phyloP scores from a whole-genome alignment of 2,888 invertebrate species.

The Pocota personata region DNA sequence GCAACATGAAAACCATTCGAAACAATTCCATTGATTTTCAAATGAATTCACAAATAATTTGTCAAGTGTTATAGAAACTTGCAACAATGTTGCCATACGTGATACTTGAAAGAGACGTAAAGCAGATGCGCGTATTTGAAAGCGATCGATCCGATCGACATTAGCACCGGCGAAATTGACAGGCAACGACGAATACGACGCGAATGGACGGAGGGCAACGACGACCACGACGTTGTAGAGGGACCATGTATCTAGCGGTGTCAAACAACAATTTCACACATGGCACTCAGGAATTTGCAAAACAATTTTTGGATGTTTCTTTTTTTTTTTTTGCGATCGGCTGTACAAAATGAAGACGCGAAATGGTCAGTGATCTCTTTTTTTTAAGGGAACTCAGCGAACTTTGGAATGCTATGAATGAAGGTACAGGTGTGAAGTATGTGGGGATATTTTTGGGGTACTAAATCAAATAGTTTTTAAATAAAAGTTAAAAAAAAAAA shows the following conservation, averaged over 20 bases:
- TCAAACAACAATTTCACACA: constrained; percentile 64
- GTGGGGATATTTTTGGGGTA: background rate
- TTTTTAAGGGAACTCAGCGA: background rate
- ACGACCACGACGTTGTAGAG: background rate
- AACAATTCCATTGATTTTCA: constrained; percentile 69
- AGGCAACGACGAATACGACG: constrained; percentile 6
- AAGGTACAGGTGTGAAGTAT: background rate
- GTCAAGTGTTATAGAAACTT: constrained; percentile 54
- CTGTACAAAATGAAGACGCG: background rate
- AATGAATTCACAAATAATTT: constrained; percentile 66
- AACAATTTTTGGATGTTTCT: constrained; percentile 36
- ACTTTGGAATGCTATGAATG: constrained; percentile 32
- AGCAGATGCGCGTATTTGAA: constrained; percentile 58
- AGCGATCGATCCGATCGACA: constrained; percentile 61
- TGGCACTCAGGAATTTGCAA: constrained; percentile 54
- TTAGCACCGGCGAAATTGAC: constrained; percentile 30
- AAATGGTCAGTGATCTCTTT: constrained; percentile 33
- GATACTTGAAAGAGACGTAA: constrained; percentile 7
- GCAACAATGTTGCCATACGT: background rate
- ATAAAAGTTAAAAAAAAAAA: background rate
- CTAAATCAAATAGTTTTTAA: constrained; percentile 1
- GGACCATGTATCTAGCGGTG: constrained; percentile 13
- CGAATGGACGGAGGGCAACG: background rate
- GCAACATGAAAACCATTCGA: constrained; percentile 31
- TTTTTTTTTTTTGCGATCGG: background rate